Base-by-base conservation (phyloP, 2,888 invertebrate species). In the Taphrorychus bicolor region DNA sequence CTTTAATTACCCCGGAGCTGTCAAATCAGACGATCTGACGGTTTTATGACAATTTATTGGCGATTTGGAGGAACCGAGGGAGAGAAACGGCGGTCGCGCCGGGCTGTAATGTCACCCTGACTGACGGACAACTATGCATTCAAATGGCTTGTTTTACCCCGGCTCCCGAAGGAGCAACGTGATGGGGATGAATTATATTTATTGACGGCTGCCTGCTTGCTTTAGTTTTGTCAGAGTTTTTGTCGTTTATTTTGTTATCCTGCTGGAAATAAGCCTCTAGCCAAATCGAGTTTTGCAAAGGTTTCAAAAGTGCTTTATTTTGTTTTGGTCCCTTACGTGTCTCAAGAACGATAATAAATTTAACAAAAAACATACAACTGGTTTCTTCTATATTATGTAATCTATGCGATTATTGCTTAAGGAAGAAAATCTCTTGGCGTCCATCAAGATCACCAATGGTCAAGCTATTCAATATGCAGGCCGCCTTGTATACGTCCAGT, bases 111-210 rank as follows among this genome's bases (percentile, higher is more conserved):
- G 87, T 85, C 86, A 85, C 84, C 85, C 84, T 87, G 88, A 88
- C 86, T 88, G 88, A 88, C 88, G 85, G 88, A 88, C 88, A 86
- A 86, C 87, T 85, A 88, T 88, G 88, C 88, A 88, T 88, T 88
- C 88, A 88, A 88, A 88, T 88, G 83, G 88, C 85, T 87, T 88
- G 87, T 87, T 88, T 88, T 87, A 84, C 84, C 82, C 84, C 66
- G 59, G 58, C 52, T 65, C 68, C 70, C 68, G 61, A 60, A 65
- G 70, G 70, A 62, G 21, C 53, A 49, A 60, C 69, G 65, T 70
- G 70, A 61, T 60, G 67, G 69, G 69, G 69, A 69, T 69, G 69
- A 69, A 61, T 69, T 69, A 69, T 61, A 54, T 66, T 69, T 69
- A 69, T 69, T 69, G 69, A 69, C 69, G 69, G 66, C 21, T 51